Evolutionary conservation across 2,113 vertebrate genomes (phyloP).

Genomic region (Pterophyllum scalare): DNA sequence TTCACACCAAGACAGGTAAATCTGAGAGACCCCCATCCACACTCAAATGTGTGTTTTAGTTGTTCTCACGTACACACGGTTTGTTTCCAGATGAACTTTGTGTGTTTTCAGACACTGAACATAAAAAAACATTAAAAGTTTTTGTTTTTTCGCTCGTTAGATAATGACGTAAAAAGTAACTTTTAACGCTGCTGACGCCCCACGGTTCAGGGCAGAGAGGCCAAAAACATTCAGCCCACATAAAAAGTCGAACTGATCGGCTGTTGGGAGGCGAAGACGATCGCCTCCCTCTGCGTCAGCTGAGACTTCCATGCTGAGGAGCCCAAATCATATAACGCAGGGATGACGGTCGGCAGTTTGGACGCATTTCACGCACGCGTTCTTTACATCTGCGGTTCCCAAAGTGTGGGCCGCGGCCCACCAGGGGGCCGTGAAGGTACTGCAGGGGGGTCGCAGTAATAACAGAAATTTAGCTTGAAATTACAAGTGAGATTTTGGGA

Average conservation of each 20-base stretch:
- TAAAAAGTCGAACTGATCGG: neutral
- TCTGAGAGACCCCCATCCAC: conserved; percentile 17
- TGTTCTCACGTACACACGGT: neutral
- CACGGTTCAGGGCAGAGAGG: too few relatives aligned
- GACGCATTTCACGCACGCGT: neutral
- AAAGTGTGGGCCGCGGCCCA: too few relatives aligned
- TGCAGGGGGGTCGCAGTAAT: too few relatives aligned
- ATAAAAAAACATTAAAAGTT: neutral
- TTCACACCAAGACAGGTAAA: neutral
- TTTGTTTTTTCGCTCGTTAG: too few relatives aligned
- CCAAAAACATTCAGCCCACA: neutral
- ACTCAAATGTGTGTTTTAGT: neutral
- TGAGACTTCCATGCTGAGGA: rapidly evolving
- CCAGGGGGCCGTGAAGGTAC: too few relatives aligned
- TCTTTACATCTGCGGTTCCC: neutral
- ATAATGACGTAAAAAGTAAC: too few relatives aligned
- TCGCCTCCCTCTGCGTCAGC: neutral
- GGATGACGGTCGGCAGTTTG: neutral
- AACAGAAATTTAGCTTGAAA: too few relatives aligned
- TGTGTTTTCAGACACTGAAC: neutral
- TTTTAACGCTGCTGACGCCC: neutral
- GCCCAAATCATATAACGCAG: neutral
- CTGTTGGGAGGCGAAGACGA: neutral
- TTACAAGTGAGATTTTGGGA: too few relatives aligned
- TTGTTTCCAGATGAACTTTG: neutral